A percentile compares a stretch with the other conserved stretches of the same genome.
Evolutionary conservation across 1,140 invertebrate genomes (phyloP).

Genomic region (Luehdorfia chinensis): DNA sequence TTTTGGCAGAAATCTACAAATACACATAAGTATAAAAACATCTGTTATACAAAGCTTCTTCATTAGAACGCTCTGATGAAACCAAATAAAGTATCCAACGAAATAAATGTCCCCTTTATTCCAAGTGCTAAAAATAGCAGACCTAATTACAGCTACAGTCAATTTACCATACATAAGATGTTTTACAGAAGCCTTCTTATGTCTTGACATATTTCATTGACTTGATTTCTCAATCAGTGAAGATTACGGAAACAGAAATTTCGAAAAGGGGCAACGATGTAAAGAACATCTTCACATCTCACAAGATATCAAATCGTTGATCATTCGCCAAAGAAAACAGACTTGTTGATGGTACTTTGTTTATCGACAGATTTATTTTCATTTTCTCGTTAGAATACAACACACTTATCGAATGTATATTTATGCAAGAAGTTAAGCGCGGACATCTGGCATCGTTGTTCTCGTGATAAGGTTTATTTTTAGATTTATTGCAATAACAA

Average conservation of each 20-base stretch:
- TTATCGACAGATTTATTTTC: constrained; percentile 32
- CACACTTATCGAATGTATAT: constrained; percentile 25
- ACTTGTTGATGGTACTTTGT: constrained; percentile 17
- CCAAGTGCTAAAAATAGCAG: no score
- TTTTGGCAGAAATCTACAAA: no score
- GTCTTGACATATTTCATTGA: no score
- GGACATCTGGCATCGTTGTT: constrained; percentile 17
- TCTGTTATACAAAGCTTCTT: no score
- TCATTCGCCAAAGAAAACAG: constrained; percentile 29
- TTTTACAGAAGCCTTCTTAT: no score
- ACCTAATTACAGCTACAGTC: no score
- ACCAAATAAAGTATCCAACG: no score
- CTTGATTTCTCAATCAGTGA: constrained; percentile 7
- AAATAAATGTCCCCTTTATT: no score
- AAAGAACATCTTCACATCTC: constrained; percentile 14
- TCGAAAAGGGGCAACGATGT: background rate
- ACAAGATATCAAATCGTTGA: constrained; percentile 23
- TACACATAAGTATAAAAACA: no score
- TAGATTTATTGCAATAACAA: constrained; percentile 20
- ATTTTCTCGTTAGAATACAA: constrained; percentile 37
- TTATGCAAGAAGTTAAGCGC: constrained; percentile 16
- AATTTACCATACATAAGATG: no score
- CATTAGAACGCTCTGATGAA: no score
- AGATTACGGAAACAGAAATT: constrained; percentile 10
- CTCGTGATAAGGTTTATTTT: constrained; percentile 18